Conservation (phyloP, 2,113 vertebrate species). For the Corydoras sp. region DNA sequence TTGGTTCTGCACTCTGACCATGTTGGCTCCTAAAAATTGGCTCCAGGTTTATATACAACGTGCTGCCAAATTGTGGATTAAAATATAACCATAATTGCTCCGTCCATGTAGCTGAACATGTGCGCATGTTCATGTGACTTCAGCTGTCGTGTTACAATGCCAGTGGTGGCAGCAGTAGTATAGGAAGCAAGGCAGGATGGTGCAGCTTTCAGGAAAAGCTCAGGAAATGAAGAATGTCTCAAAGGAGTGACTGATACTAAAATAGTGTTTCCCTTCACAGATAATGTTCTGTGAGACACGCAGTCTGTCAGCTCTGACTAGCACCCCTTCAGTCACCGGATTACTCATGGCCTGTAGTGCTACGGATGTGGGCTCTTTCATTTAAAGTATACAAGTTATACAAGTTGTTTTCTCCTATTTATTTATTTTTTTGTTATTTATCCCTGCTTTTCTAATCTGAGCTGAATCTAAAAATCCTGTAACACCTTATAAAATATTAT, state of each 20-base stretch:
- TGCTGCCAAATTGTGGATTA: no score
- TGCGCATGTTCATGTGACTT: no score
- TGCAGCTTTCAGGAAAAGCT: conserved; percentile 45
- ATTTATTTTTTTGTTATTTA: no score
- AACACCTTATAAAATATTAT: not conserved
- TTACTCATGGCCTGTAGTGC: conserved; percentile 12
- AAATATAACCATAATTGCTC: no score
- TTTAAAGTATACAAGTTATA: not conserved
- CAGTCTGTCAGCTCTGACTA: not conserved
- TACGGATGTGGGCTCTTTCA: conserved; percentile 1
- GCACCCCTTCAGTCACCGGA: no score
- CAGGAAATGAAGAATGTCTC: conserved; percentile 33
- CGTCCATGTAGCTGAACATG: no score
- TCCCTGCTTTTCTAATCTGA: no score
- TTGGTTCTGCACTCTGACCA: no score
- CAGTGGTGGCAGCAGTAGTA: conserved; percentile 16
- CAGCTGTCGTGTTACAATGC: conserved; percentile 9
- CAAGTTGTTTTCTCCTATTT: no score
- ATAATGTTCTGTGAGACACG: conserved; percentile 23
- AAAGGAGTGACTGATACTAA: conserved; percentile 40
- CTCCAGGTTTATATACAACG: no score
- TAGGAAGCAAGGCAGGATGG: conserved; percentile 39
- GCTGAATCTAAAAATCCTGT: no score
- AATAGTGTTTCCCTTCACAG: conserved; percentile 43
- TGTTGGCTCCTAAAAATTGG: no score